phyloP scores from a whole-genome alignment of 2,888 invertebrate genomes.

The Operophtera brumata region DNA sequence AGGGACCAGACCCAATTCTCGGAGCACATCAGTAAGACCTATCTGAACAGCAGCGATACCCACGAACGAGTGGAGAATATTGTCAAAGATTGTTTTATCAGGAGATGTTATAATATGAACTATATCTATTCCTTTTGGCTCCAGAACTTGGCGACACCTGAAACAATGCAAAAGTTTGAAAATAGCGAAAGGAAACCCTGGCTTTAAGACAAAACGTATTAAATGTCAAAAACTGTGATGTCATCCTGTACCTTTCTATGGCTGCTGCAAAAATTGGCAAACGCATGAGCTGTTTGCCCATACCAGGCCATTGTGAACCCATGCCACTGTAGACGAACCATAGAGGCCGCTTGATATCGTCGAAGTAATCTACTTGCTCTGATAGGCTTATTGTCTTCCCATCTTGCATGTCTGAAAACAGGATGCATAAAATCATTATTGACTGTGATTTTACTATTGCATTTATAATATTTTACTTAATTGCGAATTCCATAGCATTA shows the following conservation, averaged over 20 bases:
- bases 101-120: slow-evolving; percentile 31
- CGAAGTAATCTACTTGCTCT: slow-evolving; percentile 51
- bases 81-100: slow-evolving; percentile 51
- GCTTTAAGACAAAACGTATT: background rate
- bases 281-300: slow-evolving; percentile 83
- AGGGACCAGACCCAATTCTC: slow-evolving; percentile 35
- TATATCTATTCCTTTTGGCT: slow-evolving; percentile 31
- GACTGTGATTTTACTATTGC: too few species aligned
- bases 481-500: too few species aligned
- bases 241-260: slow-evolving; percentile 74
- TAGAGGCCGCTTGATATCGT: slow-evolving; percentile 70
- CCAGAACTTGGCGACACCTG: slow-evolving; percentile 26
- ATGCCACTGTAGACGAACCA: slow-evolving; percentile 88
- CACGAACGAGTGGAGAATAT: slow-evolving; percentile 86
- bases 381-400: slow-evolving; percentile 47
- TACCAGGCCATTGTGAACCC: slow-evolving; percentile 86
- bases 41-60: slow-evolving; percentile 85
- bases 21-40: slow-evolving; percentile 51
- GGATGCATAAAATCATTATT: background rate
- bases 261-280: slow-evolving; percentile 81
- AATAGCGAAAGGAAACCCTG: background rate
- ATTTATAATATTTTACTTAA: too few species aligned
- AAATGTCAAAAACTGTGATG: background rate
- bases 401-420: slow-evolving; percentile 45
- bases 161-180: background rate